Base-by-base conservation (phyloP, 2,888 invertebrate species). In the Cataglyphis livida region DNA sequence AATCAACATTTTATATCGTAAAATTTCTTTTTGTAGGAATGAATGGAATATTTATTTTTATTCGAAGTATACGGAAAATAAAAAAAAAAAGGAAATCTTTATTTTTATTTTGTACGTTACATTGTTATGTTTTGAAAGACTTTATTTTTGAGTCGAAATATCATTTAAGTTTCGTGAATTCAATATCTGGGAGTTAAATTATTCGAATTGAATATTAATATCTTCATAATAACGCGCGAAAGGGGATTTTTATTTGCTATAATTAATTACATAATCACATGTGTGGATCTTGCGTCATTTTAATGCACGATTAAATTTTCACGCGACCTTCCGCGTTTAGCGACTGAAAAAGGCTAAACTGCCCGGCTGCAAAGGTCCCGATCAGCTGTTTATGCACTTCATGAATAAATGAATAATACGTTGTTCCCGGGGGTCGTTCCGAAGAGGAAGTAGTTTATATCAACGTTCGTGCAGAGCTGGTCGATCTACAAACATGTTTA, bases 341-440 rank as follows among this genome's bases (percentile, higher is more conserved):
- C 15, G 41, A 74, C 3, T 75, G 48, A 64, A 75, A 75, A 75
- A 21, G 32, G 7, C 18, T 41, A 61, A 59, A 73, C 25, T 71
- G 25, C 3, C 61, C 32, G 25, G 12, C 18, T 64, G 15, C 35
- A 75, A 64, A 51, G 21, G 21, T 74, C n/a, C 21, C 35, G 35
- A 48, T 75, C 59, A 28, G n/a, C 9, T 32, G 21, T 75, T 75
- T 75, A 65, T n/a, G 21, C 44, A 12, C n/a, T 64, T 74, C 48
- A 75, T 75, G 74, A 75, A 75, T 75, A 75, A 75, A 73, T 61
- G 59, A 73, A 48, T 75, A 75, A 75, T 35, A 64, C 18, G 21
- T 9, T 15, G 48, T 64, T 65, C 21, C 35, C 21, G 10, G 64
- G 48, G 48, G 21, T 32, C 41, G n/a, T 62, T 48, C 32, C 48